A percentile compares a stretch with the other conserved stretches of the same genome.
Evolutionary conservation across 1,140 invertebrate species (phyloP).

Genomic region (Zeugodacus cucurbitae): DNA sequence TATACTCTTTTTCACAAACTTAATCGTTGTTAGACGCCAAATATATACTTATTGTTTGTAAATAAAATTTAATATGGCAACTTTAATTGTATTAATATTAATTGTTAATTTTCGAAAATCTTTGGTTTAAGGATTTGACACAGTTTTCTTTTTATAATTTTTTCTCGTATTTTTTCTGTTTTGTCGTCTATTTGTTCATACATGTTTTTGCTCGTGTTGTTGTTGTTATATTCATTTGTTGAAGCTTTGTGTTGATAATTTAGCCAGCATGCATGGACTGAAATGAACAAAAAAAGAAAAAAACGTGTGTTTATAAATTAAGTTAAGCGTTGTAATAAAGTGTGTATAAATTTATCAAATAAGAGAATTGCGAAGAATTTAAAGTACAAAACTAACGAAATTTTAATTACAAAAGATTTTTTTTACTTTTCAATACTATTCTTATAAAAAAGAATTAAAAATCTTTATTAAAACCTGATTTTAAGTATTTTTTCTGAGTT

Average conservation of each 20-base stretch:
- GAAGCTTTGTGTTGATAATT: slow-evolving; percentile 44
- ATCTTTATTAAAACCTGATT: too few relatives aligned
- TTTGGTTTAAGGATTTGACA: slow-evolving; percentile 29
- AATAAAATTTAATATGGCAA: background rate
- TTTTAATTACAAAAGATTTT: background rate
- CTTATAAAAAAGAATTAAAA: background rate
- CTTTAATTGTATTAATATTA: background rate
- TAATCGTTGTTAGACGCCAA: background rate
- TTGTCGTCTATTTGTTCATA: background rate
- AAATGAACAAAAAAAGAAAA: slow-evolving; percentile 56
- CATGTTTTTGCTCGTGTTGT: background rate
- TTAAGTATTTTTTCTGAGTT: background rate
- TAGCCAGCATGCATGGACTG: slow-evolving; percentile 67
- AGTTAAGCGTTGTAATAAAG: slow-evolving; percentile 46
- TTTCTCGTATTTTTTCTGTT: background rate
- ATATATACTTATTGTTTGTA: background rate
- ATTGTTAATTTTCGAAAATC: background rate
- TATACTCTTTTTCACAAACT: background rate
- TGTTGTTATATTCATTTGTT: slow-evolving; percentile 1
- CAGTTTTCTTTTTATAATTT: background rate
- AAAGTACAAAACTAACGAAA: too few relatives aligned
- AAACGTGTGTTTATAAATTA: slow-evolving; percentile 44
- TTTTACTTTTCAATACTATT: background rate
- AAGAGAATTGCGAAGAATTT: background rate
- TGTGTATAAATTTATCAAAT: background rate